A percentile compares a stretch with the other conserved stretches of the same genome.
phyloP scores from a whole-genome alignment of 2,888 invertebrate species.

The Melanchra persicariae region DNA sequence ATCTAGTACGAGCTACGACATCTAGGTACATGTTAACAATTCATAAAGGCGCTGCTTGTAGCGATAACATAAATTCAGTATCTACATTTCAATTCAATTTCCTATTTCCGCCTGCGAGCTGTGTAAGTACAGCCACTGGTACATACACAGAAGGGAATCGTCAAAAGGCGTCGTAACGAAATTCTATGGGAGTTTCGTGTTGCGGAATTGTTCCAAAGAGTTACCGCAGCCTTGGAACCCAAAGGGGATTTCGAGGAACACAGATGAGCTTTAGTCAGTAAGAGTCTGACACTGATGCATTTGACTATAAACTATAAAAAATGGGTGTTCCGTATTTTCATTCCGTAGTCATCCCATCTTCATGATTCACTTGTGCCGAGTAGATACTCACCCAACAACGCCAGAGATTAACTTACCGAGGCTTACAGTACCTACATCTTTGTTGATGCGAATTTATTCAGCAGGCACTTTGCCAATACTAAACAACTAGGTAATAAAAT shows the following conservation, averaged over 20 bases:
- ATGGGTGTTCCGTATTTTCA: slow-evolving; percentile 1
- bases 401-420: slow-evolving; percentile 46
- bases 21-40: neutral
- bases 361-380: slow-evolving; percentile 24
- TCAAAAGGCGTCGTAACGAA: neutral
- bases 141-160: neutral
- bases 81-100: slow-evolving; percentile 35
- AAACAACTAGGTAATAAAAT: slow-evolving; percentile 72
- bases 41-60: neutral
- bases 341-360: neutral
- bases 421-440: slow-evolving; percentile 55
- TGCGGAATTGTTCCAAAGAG: neutral
- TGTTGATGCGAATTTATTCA: slow-evolving; percentile 60
- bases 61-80: slow-evolving; percentile 9
- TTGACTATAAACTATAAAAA: too few species aligned
- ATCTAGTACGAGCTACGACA: neutral
- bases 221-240: too few species aligned
- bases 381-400: slow-evolving; percentile 3
- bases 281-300: too few species aligned
- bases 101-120: slow-evolving; percentile 13
- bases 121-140: too few species aligned
- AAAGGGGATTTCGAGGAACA: too few species aligned
- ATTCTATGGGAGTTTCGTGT: neutral
- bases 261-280: too few species aligned
- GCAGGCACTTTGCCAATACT: slow-evolving; percentile 78